Evolutionary conservation across 2,113 vertebrate genomes (phyloP), one percentile per base, ranked within the genome.

Genomic region (Odobenus rosmarus): DNA sequence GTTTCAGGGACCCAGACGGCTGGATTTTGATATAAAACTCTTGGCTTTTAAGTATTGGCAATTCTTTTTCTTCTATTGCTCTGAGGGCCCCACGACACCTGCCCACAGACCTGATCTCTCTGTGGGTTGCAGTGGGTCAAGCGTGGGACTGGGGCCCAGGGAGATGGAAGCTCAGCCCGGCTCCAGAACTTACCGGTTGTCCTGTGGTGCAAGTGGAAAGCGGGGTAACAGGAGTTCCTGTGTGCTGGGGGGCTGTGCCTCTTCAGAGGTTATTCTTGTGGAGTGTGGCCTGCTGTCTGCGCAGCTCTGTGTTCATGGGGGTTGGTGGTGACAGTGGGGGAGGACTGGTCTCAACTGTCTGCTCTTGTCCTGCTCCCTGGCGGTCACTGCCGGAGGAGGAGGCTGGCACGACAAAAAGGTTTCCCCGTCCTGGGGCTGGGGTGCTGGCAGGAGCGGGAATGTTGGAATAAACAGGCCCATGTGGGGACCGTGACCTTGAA

Each of bases 161-260:
- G 71, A 36, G 51, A 8, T 19, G 3, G 46, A 49, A 14, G 13
- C 31, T 21, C 90, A 11, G 11, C 10, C 16, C 7, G 5, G 14
- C 1, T 7, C 61, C 19, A 18, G 4, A 1, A 36, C 49, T 0
- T 12, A 28, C 53, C 6, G 24, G 39, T 46, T 33, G 81, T 55
- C 69, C 0, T 8, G 15, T 5, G 36, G 28, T 55, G 2, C 5
- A 0, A 26, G 28, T 46, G 15, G 11, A 12, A 39, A 21, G 16
- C 5, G 9, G 49, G 53, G 36, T 5, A 2, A 5, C 1, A 7
- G 11, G 39, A 12, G 55, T 10, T 5, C 46, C 3, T 0, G 0
- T 7, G 80, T 24, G 46, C 82, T 3, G 24, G 23, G 59, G 11
- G 2, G 57, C 9, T 6, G 14, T 2, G 80, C 12, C 36, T 1